These are phyloP conservation scores for Philereme vetulata DNA, from an alignment of 2,888 invertebrate species.

Conservation along the genomic window DNA sequence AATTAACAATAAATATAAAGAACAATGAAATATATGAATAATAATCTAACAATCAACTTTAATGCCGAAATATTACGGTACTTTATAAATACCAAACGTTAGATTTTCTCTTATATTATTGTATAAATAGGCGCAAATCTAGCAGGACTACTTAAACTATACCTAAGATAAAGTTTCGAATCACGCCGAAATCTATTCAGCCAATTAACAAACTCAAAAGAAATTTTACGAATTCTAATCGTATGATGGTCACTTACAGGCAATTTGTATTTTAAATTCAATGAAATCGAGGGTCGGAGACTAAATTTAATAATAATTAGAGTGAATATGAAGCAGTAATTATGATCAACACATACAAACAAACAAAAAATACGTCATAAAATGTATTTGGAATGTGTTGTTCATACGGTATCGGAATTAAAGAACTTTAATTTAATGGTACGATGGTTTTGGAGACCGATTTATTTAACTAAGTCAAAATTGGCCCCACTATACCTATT, in stretches of 20 bases:
- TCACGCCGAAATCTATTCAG: too few relatives aligned
- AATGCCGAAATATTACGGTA: too few relatives aligned
- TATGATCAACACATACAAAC: not conserved
- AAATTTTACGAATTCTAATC: too few relatives aligned
- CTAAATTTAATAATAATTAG: not conserved
- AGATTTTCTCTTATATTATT: slow-evolving; percentile 1
- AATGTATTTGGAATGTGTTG: slow-evolving; percentile 7
- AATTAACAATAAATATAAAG: too few relatives aligned
- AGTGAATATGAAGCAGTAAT: not conserved
- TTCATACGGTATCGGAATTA: slow-evolving; percentile 1
- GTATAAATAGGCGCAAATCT: slow-evolving; percentile 17
- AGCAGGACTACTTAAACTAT: slow-evolving; percentile 13
- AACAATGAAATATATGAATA: too few relatives aligned
- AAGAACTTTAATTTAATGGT: slow-evolving; percentile 2
- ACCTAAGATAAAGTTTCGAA: too few relatives aligned
- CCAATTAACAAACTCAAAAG: too few relatives aligned
- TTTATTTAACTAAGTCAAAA: slow-evolving; percentile 9
- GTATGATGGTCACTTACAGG: too few relatives aligned
- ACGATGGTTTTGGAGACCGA: not conserved
- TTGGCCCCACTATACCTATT: slow-evolving; percentile 14
- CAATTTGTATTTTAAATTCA: too few relatives aligned
- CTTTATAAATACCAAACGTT: not conserved
- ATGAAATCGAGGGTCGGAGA: too few relatives aligned
- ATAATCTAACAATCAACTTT: too few relatives aligned
- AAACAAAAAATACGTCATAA: not conserved